Evolutionary conservation across 2,888 invertebrate species (phyloP).

Genomic region (Norana najaformis): DNA sequence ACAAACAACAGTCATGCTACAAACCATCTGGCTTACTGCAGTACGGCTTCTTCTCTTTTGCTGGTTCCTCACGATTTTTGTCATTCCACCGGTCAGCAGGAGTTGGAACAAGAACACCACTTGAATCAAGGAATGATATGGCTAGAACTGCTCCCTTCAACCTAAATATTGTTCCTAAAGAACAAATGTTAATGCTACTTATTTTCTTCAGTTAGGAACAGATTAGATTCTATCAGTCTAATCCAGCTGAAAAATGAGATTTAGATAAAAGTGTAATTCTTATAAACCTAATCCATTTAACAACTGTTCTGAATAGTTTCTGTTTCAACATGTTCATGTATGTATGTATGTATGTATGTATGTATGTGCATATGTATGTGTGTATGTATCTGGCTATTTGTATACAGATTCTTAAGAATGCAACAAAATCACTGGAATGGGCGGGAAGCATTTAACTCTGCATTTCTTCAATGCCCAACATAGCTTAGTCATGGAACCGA

Average conservation of each 20-base stretch:
- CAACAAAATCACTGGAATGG: background rate
- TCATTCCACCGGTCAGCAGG: constrained; percentile 91
- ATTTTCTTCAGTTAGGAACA: background rate
- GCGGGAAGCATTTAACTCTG: background rate
- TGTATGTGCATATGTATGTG: no score
- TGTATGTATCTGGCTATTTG: no score
- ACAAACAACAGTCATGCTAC: background rate
- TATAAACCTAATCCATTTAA: no score
- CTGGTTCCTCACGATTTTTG: constrained; percentile 38
- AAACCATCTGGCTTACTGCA: constrained; percentile 24
- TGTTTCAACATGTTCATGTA: no score
- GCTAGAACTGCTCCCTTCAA: constrained; percentile 91
- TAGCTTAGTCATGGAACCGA: no score
- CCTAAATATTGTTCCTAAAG: constrained; percentile 88
- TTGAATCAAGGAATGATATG: constrained; percentile 94
- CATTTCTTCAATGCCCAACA: no score
- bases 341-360: no score
- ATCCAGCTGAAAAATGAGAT: no score
- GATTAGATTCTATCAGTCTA: background rate
- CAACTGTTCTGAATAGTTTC: no score
- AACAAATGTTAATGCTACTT: background rate
- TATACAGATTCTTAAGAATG: no score
- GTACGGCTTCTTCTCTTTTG: constrained; percentile 14
- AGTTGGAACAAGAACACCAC: constrained; percentile 86
- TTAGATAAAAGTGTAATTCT: no score